Percentiles rank a stretch among this genome's conserved stretches.
phyloP scores from a whole-genome alignment of 2,888 invertebrate genomes.

The Anoplius nigerrimus region DNA sequence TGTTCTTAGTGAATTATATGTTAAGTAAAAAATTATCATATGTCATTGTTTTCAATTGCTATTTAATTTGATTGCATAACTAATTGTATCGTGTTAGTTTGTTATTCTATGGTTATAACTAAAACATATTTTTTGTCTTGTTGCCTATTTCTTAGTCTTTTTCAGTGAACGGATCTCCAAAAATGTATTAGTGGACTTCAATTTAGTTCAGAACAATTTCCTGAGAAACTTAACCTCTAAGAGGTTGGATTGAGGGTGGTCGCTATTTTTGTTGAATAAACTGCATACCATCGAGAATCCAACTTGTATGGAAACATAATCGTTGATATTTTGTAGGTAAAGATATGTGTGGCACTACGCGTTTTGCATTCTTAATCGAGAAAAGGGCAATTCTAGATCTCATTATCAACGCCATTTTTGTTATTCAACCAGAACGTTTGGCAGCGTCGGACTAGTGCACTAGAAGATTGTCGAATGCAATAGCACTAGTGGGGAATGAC shows the following conservation, averaged over 20 bases:
- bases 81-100: background rate
- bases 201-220: background rate
- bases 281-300: slow-evolving; percentile 67
- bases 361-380: slow-evolving; percentile 57
- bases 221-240: slow-evolving; percentile 59
- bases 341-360: slow-evolving; percentile 53
- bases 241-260: slow-evolving; percentile 4
- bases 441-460: too few relatives aligned
- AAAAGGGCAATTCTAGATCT: slow-evolving; percentile 62
- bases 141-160: background rate
- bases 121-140: background rate
- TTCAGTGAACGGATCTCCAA: too few relatives aligned
- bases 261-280: slow-evolving; percentile 36
- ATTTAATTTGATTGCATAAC: slow-evolving; percentile 54
- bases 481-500: too few relatives aligned
- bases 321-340: slow-evolving; percentile 64
- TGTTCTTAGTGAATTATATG: background rate
- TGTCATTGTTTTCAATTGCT: background rate
- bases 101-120: background rate
- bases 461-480: too few relatives aligned
- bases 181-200: background rate
- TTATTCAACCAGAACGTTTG: slow-evolving; percentile 1
- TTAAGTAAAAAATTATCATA: background rate
- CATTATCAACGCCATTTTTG: slow-evolving; percentile 69
- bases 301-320: slow-evolving; percentile 70